Percentiles rank a stretch among this genome's conserved stretches.
Evolutionary conservation across 2,888 invertebrate species (phyloP).

Genomic region (Ophioninae sp.): DNA sequence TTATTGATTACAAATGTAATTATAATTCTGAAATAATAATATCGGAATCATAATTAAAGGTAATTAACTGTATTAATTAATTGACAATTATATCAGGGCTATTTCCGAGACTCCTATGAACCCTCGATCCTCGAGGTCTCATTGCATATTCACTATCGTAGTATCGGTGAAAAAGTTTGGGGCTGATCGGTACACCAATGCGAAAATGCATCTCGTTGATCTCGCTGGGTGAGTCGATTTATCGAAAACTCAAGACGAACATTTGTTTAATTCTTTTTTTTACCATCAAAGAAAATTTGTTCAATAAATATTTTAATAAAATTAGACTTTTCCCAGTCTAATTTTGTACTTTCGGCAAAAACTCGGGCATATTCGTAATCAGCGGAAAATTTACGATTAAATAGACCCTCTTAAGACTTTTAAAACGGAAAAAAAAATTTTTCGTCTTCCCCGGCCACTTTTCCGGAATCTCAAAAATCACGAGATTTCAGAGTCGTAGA

Average conservation of each 20-base stretch:
- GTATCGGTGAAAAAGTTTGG: constrained; percentile 77
- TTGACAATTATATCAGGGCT: constrained; percentile 75
- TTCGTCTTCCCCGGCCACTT: no score
- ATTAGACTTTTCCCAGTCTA: no score
- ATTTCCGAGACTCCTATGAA: constrained; percentile 83
- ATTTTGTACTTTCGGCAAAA: no score
- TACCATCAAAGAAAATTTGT: neutral
- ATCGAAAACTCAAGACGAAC: neutral
- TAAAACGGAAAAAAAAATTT: no score
- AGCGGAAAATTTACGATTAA: no score
- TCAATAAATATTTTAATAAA: neutral
- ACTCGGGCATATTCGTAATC: no score
- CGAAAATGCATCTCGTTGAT: constrained; percentile 83
- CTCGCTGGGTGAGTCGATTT: constrained; percentile 81
- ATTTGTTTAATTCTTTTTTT: neutral
- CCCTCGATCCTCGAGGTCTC: constrained; percentile 82
- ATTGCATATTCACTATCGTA: constrained; percentile 83
- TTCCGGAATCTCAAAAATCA: no score
- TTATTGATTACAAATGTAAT: no score
- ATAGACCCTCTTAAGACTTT: no score
- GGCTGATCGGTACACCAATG: constrained; percentile 77
- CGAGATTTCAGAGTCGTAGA: no score
- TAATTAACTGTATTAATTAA: neutral
- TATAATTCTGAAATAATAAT: neutral
- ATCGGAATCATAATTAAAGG: neutral